Conservation (phyloP, 2,888 invertebrate genomes). For the Gryllus longicercus region DNA sequence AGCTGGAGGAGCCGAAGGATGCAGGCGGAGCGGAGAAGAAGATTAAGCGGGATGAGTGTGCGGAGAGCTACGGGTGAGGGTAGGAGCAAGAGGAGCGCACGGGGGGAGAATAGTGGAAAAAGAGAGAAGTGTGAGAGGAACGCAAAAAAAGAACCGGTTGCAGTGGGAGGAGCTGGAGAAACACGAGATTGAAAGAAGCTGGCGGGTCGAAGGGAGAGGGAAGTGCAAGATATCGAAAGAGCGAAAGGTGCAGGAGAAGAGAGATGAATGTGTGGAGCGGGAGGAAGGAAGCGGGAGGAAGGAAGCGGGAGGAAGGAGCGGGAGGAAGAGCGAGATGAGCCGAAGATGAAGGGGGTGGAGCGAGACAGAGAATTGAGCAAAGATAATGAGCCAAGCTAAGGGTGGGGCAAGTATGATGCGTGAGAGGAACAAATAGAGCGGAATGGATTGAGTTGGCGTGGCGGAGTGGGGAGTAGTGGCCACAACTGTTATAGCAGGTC, state of each 20-base stretch:
- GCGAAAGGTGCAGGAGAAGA: background rate
- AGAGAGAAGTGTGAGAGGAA: slow-evolving; percentile 19
- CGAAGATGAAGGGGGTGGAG: slow-evolving; percentile 28
- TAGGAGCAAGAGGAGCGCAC: background rate
- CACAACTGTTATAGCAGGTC: no score
- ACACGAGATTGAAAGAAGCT: slow-evolving; percentile 31
- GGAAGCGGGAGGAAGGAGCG: slow-evolving; percentile 5
- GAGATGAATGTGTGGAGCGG: slow-evolving; percentile 22
- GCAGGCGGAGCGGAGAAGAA: no score
- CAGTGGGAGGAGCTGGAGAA: slow-evolving; percentile 18
- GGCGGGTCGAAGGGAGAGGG: slow-evolving; percentile 42
- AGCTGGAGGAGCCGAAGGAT: no score
- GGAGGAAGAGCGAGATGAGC: slow-evolving; percentile 31
- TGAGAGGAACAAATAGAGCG: slow-evolving; percentile 28
- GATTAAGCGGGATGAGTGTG: no score
- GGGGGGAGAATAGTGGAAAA: slow-evolving; percentile 17
- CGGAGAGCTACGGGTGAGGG: background rate
- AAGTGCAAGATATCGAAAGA: background rate
- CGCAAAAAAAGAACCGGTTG: background rate
- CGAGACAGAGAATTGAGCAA: slow-evolving; percentile 22
- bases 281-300: background rate
- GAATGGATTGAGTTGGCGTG: background rate
- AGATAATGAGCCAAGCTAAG: slow-evolving; percentile 27
- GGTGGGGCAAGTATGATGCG: slow-evolving; percentile 30
- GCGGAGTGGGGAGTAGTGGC: no score